phyloP scores from a whole-genome alignment of 2,113 vertebrate species.

The Cervus canadensis region DNA sequence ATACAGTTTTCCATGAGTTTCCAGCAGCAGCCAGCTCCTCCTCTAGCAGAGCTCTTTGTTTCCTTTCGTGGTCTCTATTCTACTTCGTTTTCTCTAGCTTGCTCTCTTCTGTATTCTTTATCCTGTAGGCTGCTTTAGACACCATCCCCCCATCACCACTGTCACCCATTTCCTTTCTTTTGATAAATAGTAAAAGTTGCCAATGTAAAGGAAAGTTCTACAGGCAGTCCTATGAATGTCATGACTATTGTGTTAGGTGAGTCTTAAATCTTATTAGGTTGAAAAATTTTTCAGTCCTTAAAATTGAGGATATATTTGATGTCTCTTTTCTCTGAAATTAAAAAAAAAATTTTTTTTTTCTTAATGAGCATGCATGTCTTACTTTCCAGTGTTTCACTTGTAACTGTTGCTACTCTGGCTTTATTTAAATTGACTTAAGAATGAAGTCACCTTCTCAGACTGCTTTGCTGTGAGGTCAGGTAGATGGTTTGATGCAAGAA shows the following conservation, averaged over 20 bases:
- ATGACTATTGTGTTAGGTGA: background rate
- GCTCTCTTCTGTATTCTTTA: background rate
- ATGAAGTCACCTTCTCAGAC: background rate
- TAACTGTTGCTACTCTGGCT: background rate
- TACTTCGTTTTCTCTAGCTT: background rate
- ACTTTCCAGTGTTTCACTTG: slow-evolving; percentile 6
- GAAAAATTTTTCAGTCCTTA: background rate
- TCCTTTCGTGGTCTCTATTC: background rate
- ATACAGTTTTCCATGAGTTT: background rate
- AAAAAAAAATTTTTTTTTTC: background rate
- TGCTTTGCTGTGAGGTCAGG: background rate
- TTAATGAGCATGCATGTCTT: background rate
- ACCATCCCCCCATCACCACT: background rate
- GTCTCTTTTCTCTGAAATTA: background rate
- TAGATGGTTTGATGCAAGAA: background rate
- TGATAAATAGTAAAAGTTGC: background rate
- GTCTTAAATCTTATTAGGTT: background rate
- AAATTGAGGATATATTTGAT: slow-evolving; percentile 12
- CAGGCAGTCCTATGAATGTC: background rate
- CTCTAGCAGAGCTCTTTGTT: background rate
- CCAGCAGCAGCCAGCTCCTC: background rate
- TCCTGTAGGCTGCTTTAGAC: background rate
- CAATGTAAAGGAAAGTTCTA: background rate
- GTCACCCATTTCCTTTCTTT: slow-evolving; percentile 24
- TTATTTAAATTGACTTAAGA: background rate